Percentiles rank a stretch among this genome's conserved stretches.
Conservation (phyloP, 2,888 invertebrate genomes). For the Drosophila nr. perissopoda region DNA sequence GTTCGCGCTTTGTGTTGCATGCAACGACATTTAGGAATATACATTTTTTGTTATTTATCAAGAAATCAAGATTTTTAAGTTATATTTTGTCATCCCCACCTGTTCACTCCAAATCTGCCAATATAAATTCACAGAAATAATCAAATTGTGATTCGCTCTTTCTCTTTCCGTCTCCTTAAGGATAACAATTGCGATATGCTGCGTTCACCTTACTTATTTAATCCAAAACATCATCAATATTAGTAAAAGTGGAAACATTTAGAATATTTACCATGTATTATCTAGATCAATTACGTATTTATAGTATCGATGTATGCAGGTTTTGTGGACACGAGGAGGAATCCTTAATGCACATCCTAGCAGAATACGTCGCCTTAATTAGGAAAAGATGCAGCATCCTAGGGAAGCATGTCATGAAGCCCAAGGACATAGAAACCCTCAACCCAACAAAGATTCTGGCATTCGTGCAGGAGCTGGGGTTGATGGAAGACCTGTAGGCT, state of each 20-base stretch:
- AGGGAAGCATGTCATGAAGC: too few relatives aligned
- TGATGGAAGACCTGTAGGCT: too few relatives aligned
- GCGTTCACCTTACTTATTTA: background rate
- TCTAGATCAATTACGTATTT: too few relatives aligned
- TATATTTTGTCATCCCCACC: background rate
- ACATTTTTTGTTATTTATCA: background rate
- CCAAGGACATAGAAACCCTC: too few relatives aligned
- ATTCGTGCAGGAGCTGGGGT: too few relatives aligned
- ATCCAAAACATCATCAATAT: background rate
- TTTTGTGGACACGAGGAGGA: too few relatives aligned
- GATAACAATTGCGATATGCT: background rate
- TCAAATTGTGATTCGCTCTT: background rate
- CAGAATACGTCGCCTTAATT: too few relatives aligned
- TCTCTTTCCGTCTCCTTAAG: background rate
- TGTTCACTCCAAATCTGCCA: background rate
- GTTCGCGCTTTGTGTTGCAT: constrained; percentile 2
- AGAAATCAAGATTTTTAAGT: background rate
- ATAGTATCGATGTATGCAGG: too few relatives aligned
- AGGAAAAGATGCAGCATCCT: too few relatives aligned
- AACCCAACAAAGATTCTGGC: too few relatives aligned
- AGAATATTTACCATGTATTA: background rate
- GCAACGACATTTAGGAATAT: background rate
- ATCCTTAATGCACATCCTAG: too few relatives aligned
- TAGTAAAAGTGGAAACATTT: background rate
- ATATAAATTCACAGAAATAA: background rate